phyloP scores from a whole-genome alignment of 2,888 invertebrate species.

The Petrophora chlorosata region DNA sequence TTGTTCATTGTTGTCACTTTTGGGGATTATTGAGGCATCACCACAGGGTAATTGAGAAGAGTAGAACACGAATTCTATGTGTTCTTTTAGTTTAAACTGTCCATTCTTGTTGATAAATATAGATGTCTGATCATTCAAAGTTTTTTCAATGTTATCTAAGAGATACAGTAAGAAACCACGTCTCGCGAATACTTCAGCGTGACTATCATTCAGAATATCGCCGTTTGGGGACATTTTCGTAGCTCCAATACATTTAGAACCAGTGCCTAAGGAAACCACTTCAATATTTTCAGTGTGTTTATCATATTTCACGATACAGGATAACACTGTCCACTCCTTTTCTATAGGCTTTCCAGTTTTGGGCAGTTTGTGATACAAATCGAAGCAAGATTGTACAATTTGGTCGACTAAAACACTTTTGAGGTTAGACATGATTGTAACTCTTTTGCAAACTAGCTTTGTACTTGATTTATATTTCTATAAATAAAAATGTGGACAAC shows the following conservation, averaged over 20 bases:
- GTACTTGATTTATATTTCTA: too few species aligned
- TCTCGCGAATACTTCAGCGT: constrained; percentile 95
- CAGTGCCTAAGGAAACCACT: constrained; percentile 93
- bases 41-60: constrained; percentile 96
- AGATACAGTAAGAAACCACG: constrained; percentile 92
- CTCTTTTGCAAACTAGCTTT: too few species aligned
- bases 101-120: constrained; percentile 54
- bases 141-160: constrained; percentile 84
- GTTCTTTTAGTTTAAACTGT: constrained; percentile 79
- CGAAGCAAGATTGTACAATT: constrained; percentile 84
- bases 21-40: constrained; percentile 94
- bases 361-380: constrained; percentile 85
- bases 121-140: constrained; percentile 54
- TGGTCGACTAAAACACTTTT: constrained; percentile 59
- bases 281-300: constrained; percentile 56
- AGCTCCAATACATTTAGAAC: constrained; percentile 95
- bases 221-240: constrained; percentile 86
- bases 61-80: constrained; percentile 91
- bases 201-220: constrained; percentile 92
- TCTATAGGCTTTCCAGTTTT: constrained; percentile 91
- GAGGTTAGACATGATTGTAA: constrained; percentile 35
- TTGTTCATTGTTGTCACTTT: constrained; percentile 57
- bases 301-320: constrained; percentile 87
- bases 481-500: too few species aligned
- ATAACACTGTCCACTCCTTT: constrained; percentile 93